Base-by-base conservation (phyloP, 2,113 vertebrate genomes). In the Addax nasomaculatus region DNA sequence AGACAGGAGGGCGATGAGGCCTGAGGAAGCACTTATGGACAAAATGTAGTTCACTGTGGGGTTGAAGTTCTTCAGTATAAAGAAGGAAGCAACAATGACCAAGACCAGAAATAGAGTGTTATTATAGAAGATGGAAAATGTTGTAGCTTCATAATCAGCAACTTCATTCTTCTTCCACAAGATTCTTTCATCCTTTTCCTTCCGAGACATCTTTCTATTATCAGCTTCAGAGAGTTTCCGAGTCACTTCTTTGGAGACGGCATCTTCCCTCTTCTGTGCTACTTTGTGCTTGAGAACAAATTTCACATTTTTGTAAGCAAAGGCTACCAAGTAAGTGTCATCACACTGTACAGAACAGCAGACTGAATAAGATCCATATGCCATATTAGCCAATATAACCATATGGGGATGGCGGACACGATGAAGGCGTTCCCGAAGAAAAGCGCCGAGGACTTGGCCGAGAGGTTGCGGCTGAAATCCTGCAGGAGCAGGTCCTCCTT, bases 151-250 rank as follows among this genome's bases (percentile, higher is more conserved):
- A 0, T 99, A 99, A 96, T 99, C 99, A 0, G 99, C 99, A 6
- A 99, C 99, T 98, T 99, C 99, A 0, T 99, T 99, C 98, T 99
- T 99, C 99, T 99, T 99, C 99, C 99, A 99, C 96, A 99, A 98
- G 98, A 99, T 99, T 98, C 99, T 99, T 39, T 39, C 39, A 39
- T 39, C 39, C 39, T 39, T 39, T 39, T 39, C 39, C 39, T 39
- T 39, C 39, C 39, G 39, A 39, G 39, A 39, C 39, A 39, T 39
- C 39, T 39, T 39, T 39, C 39, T 39, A 39, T 39, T 39, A 39
- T 39, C 39, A 39, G 39, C 39, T 39, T 39, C 39, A 39, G 39
- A 39, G 39, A 39, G 39, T 39, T 39, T 39, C 39, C 39, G 39
- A 39, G 39, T 39, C 39, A 39, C 39, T 39, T 39, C 39, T 39